Conservation (phyloP, 2,888 invertebrate genomes). For the Holacanthella duospinosa region DNA sequence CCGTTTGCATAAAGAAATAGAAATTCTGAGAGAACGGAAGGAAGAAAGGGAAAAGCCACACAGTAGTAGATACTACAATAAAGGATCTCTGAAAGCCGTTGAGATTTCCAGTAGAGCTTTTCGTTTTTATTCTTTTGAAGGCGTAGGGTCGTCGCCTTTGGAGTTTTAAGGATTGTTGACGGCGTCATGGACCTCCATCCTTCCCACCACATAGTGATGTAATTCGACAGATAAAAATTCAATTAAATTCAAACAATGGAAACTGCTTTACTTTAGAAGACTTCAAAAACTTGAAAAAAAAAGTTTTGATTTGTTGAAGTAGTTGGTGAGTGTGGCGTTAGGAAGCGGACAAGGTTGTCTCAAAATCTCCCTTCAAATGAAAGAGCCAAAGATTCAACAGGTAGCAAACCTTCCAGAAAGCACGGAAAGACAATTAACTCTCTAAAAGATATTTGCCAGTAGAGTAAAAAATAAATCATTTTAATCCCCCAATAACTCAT, state of each 20-base stretch:
- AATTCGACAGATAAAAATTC: neutral
- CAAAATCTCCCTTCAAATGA: too few species aligned
- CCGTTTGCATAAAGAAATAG: neutral
- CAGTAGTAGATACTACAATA: constrained; percentile 12
- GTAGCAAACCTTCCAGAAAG: too few species aligned
- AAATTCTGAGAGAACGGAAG: neutral
- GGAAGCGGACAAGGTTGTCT: too few species aligned
- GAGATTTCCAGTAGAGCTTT: constrained; percentile 13
- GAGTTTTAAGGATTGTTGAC: neutral
- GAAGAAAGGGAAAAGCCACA: neutral
- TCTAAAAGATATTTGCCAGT: too few species aligned
- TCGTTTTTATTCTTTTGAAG: neutral
- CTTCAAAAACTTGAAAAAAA: neutral
- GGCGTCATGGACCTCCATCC: neutral
- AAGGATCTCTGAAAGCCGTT: constrained; percentile 17
- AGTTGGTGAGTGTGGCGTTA: too few species aligned
- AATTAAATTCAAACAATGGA: constrained; percentile 1
- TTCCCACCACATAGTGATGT: neutral
- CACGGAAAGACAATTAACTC: too few species aligned
- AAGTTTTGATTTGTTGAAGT: too few species aligned
- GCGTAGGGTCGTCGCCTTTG: neutral
- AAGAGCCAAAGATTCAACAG: too few species aligned
- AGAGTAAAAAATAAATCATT: too few species aligned
- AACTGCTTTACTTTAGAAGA: neutral
- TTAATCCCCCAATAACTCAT: too few species aligned